Evolutionary conservation across 2,888 invertebrate genomes (phyloP).

Genomic region (Sturmia bella): DNA sequence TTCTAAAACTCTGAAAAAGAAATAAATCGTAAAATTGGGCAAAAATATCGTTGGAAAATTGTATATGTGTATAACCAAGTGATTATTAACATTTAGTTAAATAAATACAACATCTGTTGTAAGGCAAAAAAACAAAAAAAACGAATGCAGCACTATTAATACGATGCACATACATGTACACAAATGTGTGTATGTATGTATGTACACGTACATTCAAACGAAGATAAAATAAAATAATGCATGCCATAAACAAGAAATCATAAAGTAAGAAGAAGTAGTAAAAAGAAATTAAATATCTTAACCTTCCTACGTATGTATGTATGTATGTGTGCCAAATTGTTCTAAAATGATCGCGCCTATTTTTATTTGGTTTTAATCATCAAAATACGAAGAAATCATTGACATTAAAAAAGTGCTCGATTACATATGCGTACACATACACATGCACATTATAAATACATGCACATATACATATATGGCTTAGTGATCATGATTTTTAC

Average conservation of each 20-base stretch:
- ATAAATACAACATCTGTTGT: constrained; percentile 57
- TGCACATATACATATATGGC: too few relatives aligned
- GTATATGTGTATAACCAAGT: constrained; percentile 55
- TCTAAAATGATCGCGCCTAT: constrained; percentile 50
- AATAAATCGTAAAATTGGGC: constrained; percentile 58
- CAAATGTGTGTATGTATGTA: too few relatives aligned
- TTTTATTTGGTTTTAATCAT: constrained; percentile 59
- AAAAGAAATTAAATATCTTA: constrained; percentile 32
- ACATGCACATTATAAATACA: too few relatives aligned
- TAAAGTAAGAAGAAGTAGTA: constrained; percentile 22
- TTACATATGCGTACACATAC: too few relatives aligned
- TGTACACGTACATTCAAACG: background rate
- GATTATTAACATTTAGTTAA: constrained; percentile 69
- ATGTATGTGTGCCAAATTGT: constrained; percentile 55
- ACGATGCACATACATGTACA: too few relatives aligned
- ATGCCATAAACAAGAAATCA: constrained; percentile 40
- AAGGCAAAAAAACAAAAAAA: too few relatives aligned
- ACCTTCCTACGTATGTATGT: background rate
- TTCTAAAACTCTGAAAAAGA: constrained; percentile 36
- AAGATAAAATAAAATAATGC: constrained; percentile 24
- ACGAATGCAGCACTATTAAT: background rate
- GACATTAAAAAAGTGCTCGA: background rate
- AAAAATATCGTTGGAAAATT: constrained; percentile 54
- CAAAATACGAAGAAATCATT: background rate
- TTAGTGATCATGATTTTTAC: background rate